Base-by-base conservation (phyloP, 2,113 vertebrate genomes). In the Chloroceryle aenea region DNA sequence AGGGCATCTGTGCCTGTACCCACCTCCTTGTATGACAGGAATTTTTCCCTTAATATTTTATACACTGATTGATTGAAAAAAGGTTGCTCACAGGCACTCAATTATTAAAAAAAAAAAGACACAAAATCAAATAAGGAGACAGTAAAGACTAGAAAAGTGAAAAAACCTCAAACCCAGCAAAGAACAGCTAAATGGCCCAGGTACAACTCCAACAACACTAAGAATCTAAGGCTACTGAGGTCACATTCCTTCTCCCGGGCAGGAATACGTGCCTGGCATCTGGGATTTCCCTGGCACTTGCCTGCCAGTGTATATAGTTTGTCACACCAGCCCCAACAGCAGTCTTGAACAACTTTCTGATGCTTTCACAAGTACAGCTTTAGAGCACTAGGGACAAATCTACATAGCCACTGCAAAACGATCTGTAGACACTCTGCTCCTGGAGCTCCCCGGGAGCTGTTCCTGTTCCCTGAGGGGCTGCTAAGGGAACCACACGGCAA, bases 221-320 rank as follows among this genome's bases (percentile, higher is more conserved):
- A 55, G 26, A 36, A 52, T 17, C 25, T 6, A 38, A 64, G 26
- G 73, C 23, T 61, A 3, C 40, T 38, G 48, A 80, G 36, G 32
- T 16, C 59, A 30, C 3, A 0, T 20, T 68, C 29, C 29, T 84
- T 23, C 72, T 76, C 62, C 47, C 6, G 5, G 5, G 7, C 15
- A 67, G 53, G 32, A 2, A 3, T 36, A 36, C 34, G 12, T 0
- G 0, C 6, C 52, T 0, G 0, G 5, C 74, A 56, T 5, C 36
- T 27, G 36, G 20, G 48, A 45, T 48, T 74, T 85, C 29, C 40
- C 25, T 42, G 36, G 27, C 42, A n/a, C 53, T 82, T 89, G 6
- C 43, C 34, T 25, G 8, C 32, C 32, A 42, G 25, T 3, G 13
- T 19, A 1, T 38, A 7, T 55, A 64, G 29, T 22, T 63, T 42